Percentiles rank a stretch among this genome's conserved stretches.
phyloP scores from a whole-genome alignment of 2,797 vertebrate genomes.

The Rhinoraja longicauda region DNA sequence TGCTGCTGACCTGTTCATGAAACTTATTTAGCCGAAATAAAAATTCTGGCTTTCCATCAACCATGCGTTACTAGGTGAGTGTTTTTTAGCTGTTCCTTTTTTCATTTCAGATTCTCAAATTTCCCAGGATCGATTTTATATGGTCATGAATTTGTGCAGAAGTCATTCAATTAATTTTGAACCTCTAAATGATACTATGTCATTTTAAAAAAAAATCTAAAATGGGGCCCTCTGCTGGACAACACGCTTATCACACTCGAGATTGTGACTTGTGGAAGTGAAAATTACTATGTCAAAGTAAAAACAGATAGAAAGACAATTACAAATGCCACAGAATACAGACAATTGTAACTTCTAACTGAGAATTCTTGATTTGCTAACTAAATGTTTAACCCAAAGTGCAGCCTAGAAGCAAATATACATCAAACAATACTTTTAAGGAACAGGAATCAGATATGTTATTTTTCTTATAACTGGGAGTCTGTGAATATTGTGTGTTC shows the following conservation, averaged over 20 bases:
- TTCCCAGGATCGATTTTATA: not conserved
- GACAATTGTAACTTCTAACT: not conserved
- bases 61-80: too few species aligned
- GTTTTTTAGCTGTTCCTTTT: too few species aligned
- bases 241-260: not conserved
- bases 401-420: not conserved
- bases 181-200: not conserved
- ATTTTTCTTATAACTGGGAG: constrained; percentile 67
- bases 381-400: not conserved
- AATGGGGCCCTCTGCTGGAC: constrained; percentile 25
- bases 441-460: not conserved
- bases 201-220: not conserved
- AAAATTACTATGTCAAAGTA: not conserved
- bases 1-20: too few species aligned
- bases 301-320: not conserved
- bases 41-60: too few species aligned
- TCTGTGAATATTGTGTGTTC: constrained; percentile 85
- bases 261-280: not conserved
- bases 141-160: not conserved
- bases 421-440: not conserved
- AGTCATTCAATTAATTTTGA: not conserved
- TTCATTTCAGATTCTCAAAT: too few species aligned
- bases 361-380: not conserved
- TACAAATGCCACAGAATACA: not conserved
- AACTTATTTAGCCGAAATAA: too few species aligned